Percentiles rank a stretch among this genome's conserved stretches.
phyloP scores from a whole-genome alignment of 2,888 invertebrate genomes.

The Eulithis prunata region DNA sequence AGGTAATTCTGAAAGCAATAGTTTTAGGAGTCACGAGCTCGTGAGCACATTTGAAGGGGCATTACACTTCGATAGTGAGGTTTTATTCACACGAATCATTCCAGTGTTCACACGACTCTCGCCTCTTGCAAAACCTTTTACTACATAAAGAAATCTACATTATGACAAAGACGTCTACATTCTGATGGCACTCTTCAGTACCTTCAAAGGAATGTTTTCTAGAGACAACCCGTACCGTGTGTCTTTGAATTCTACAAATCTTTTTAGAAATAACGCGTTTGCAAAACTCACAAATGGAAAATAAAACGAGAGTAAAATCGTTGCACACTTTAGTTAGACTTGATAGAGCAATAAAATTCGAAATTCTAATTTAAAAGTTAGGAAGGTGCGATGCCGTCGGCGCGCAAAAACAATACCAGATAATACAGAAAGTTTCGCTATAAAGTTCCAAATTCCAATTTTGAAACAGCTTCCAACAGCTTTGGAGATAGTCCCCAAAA shows the following conservation, averaged over 20 bases:
- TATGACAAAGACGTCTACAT: constrained; percentile 18
- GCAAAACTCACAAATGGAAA: constrained; percentile 8
- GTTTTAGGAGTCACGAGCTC: constrained; percentile 7
- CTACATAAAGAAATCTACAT: constrained; percentile 17
- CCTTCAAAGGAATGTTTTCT: constrained; percentile 23
- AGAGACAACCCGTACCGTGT: constrained; percentile 7
- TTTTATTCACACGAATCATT: constrained; percentile 17
- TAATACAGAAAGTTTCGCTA: constrained; percentile 39
- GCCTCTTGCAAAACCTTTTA: constrained; percentile 7
- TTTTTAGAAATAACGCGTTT: constrained; percentile 9
- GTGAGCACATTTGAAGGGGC: constrained; percentile 9
- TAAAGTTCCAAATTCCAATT: constrained; percentile 42
- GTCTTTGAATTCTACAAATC: constrained; percentile 11
- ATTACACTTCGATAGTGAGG: constrained; percentile 16
- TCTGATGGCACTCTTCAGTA: constrained; percentile 16
- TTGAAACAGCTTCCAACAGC: constrained; percentile 33
- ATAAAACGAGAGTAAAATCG: constrained; percentile 14
- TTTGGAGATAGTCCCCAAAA: constrained; percentile 38
- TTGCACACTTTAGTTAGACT: constrained; percentile 12
- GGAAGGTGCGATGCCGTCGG: constrained; percentile 33
- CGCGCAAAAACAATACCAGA: constrained; percentile 39
- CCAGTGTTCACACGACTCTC: constrained; percentile 2
- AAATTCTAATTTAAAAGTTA: constrained; percentile 41
- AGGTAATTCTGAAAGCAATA: constrained; percentile 9
- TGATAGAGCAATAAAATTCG: constrained; percentile 34